Conservation (phyloP, 2,113 vertebrate genomes). For the Xiphorhynchus elegans region DNA sequence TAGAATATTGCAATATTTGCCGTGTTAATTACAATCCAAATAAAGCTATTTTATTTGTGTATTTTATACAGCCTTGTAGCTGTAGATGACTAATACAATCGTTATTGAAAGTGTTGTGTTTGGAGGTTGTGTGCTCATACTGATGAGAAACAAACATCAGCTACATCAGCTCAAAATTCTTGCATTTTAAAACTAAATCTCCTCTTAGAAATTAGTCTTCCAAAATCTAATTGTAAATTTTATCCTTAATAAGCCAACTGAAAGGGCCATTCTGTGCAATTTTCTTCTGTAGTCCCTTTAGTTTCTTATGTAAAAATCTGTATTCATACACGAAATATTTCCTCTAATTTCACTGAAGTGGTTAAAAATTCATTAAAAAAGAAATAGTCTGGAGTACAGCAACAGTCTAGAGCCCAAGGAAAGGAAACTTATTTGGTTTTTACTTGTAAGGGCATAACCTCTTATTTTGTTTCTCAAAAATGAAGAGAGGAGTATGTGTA, state of each 20-base stretch:
- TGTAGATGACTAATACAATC: constrained; percentile 51
- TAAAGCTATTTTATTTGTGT: constrained; percentile 60
- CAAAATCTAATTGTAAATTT: neutral
- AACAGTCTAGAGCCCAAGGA: neutral
- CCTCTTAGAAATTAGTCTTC: neutral
- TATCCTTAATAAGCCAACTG: neutral
- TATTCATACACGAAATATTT: neutral
- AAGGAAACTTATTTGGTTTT: constrained; percentile 15
- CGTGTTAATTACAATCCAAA: constrained; percentile 71
- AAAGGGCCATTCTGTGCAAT: neutral
- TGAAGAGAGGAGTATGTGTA: neutral
- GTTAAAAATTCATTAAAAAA: neutral
- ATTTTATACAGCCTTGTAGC: constrained; percentile 43
- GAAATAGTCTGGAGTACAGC: neutral
- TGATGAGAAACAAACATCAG: constrained; percentile 17
- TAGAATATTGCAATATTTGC: constrained; percentile 60
- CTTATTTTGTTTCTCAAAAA: constrained; percentile 23
- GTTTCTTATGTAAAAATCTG: neutral
- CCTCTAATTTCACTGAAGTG: neutral
- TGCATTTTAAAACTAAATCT: neutral
- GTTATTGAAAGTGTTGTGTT: constrained; percentile 42
- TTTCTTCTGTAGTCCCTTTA: neutral
- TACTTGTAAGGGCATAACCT: neutral
- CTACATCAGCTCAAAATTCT: neutral
- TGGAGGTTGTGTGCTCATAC: neutral